Evolutionary conservation across 2,797 vertebrate species (phyloP), one percentile per base, ranked within the genome.

Genomic region (Aselliscus stoliczkanus): DNA sequence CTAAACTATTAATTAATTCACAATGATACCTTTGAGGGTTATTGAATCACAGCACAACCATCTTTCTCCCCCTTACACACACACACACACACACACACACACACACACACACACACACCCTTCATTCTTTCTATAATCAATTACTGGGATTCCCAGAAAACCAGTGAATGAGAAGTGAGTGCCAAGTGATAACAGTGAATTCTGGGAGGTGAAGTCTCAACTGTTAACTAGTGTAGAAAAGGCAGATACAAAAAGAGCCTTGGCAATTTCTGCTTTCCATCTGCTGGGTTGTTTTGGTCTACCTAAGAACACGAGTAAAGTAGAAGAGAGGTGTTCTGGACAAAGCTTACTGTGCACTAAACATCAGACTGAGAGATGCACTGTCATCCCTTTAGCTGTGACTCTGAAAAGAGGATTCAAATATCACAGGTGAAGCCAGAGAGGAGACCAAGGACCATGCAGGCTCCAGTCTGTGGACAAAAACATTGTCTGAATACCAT

Each of bases 1-100:
- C 67, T 92, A 80, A 70, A 70, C 67, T 72, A 65, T 82, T 58
- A 62, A 64, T 52, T 76, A 65, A 85, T n/a, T 90, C 54, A 52
- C 34, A n/a, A 15, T n/a, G 29, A 75, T 64, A 44, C 4, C 20
- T 10, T n/a, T 12, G 10, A 87, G 14, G 52, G 15, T 58, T 60
- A 23, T 29, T 93, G 65, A 92, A 86, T 27, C 11, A 75, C 37
- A 70, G 20, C 47, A 56, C 29, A 17, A 14, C 47, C 15, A 50
- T 50, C 21, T 37, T 39, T 65, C 58, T 47, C 42, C 20, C 65
- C 23, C 27, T 79, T 14, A 27, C 42, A 21, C 42, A 42, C 34
- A 44, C 52, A 47, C 20, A 15, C 4, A 72, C 3, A 31, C 52
- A 65, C 37, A 73, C 56, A 77, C 42, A 23, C 27, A 75, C 20